Base-by-base conservation (phyloP, 2,113 vertebrate species). In the Phrynosoma blainvillii region DNA sequence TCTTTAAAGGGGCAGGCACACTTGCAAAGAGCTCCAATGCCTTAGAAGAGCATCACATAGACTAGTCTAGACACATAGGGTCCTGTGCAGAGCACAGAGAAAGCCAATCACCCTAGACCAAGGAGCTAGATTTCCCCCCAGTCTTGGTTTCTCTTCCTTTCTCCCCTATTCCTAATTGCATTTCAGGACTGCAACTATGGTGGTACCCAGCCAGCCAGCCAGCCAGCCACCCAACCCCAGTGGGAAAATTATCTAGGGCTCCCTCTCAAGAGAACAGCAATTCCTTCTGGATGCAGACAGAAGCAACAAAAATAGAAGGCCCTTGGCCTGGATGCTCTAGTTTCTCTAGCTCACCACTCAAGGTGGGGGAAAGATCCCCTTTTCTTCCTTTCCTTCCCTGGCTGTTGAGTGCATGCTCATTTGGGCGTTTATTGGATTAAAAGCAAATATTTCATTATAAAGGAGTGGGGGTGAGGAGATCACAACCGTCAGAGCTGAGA, bases 371-470 rank as follows among this genome's bases (percentile, higher is more conserved):
- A 32, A 85, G 75, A 70, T 59, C 1, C 59, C 5, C 14, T 52
- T 36, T 7, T 66, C 2, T 9, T 10, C 52, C 86, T 36, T 84
- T 30, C 73, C 23, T 84, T 68, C 52, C 20, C 36, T 5, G 76
- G 52, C 47, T 88, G 92, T 89, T 80, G 1, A 68, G 79, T 62
- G 36, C 65, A 42, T 47, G 65, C 54, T 79, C 20, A 2, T 32
- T 73, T 10, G 36, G 62, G 77, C 83, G 78, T 47, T 87, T 92
- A 36, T 62, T 59, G 79, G 93, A 90, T 91, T 89, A 91, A 71
- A 93, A 94, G 91, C 92, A 66, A 90, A 94, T 94, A 95, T 94
- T 89, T 71, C 94, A 96, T 98, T 98, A 97, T 98, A 98, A 97
- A 96, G 95, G 93, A 93, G 93, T 93, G 95, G 7, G 90, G 94